Conservation (phyloP, 2,888 invertebrate species). For the Mechanitis mazaeus region DNA sequence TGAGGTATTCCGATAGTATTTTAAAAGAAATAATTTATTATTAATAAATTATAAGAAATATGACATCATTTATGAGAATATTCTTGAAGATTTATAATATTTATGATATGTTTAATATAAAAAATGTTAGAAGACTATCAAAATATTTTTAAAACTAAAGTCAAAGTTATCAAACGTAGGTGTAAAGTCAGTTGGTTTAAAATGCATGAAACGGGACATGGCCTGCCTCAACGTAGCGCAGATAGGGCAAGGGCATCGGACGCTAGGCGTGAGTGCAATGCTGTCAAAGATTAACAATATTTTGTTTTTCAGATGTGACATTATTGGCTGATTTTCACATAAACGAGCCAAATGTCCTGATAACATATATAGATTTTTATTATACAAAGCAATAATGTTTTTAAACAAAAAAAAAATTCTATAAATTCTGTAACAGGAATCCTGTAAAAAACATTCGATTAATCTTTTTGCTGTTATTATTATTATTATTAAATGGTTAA, state of each 20-base stretch:
- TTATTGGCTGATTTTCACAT: no score
- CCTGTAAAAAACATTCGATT: no score
- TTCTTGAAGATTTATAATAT: background rate
- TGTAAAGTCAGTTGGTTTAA: conserved; percentile 25
- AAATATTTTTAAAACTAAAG: background rate
- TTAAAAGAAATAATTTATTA: background rate
- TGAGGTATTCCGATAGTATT: background rate
- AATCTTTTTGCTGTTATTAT: no score
- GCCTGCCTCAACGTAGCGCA: conserved; percentile 59
- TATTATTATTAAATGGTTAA: no score
- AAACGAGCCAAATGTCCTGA: no score
- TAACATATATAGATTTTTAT: no score
- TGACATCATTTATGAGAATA: background rate
- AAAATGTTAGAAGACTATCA: background rate
- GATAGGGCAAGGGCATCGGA: conserved; percentile 71
- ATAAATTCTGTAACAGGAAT: no score
- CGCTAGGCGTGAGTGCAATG: conserved; percentile 52
- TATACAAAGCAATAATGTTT: no score
- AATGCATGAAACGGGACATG: conserved; percentile 38
- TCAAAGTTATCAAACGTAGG: conserved; percentile 7
- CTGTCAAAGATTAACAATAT: conserved; percentile 17
- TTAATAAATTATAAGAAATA: background rate
- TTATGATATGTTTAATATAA: background rate
- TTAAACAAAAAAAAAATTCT: no score
- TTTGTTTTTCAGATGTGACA: conserved; percentile 5